A percentile compares a stretch with the other conserved stretches of the same genome.
These are phyloP conservation scores for Bibio marci DNA, from an alignment of 2,888 invertebrate species.

Conservation along the genomic window DNA sequence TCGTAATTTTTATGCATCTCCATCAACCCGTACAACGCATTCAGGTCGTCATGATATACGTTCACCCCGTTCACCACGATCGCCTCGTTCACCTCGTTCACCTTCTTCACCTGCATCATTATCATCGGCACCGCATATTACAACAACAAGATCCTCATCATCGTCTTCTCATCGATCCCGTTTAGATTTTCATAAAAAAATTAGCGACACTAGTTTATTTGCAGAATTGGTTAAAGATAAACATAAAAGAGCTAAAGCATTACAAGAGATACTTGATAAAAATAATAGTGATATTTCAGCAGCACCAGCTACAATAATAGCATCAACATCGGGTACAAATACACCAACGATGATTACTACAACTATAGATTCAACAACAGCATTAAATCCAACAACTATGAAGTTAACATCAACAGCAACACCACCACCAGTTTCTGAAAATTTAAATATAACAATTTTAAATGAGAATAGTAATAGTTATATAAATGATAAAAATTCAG, in stretches of 20 bases:
- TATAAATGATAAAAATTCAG: no score
- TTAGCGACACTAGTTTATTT: constrained; percentile 76
- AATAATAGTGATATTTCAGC: constrained; percentile 2
- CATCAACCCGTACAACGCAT: background rate
- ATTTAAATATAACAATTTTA: background rate
- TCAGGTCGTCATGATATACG: constrained; percentile 5
- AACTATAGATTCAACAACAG: background rate
- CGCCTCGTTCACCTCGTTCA: constrained; percentile 14
- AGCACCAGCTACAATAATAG: background rate
- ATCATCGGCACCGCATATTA: constrained; percentile 11
- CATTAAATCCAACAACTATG: background rate
- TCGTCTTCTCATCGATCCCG: constrained; percentile 24
- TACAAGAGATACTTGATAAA: constrained; percentile 21
- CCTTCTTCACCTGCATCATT: constrained; percentile 7
- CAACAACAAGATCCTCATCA: constrained; percentile 14
- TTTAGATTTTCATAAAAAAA: constrained; percentile 56
- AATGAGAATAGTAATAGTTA: no score
- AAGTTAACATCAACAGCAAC: background rate
- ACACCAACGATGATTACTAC: background rate
- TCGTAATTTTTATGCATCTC: background rate
- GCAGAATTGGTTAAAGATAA: constrained; percentile 77
- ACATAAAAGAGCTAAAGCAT: constrained; percentile 61
- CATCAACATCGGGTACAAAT: no score
- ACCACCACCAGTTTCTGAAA: constrained; percentile 1
- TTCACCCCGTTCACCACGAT: constrained; percentile 10